Percentiles rank a stretch among this genome's conserved stretches.
These are phyloP conservation scores for Lasioglossum pauxillum DNA, from an alignment of 2,888 invertebrate genomes.

Conservation along the genomic window DNA sequence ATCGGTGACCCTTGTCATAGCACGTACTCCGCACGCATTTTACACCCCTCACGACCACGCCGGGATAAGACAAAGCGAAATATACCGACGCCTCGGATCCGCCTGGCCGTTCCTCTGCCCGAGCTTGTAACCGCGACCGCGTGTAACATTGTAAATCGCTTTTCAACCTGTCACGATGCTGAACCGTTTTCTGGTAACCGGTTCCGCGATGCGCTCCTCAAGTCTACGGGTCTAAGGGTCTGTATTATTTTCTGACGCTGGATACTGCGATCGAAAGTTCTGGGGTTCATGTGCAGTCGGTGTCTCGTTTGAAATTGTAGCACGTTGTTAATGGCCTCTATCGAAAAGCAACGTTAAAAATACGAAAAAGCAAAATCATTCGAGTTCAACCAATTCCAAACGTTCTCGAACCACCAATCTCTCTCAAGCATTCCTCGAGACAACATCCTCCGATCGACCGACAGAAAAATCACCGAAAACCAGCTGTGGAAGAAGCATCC, in stretches of 20 bases:
- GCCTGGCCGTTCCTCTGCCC: constrained; percentile 31
- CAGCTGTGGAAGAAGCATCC: constrained; percentile 26
- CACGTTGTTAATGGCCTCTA: too few species aligned
- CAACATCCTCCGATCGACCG: background rate
- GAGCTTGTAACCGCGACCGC: constrained; percentile 38
- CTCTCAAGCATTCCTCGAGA: background rate
- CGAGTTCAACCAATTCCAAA: background rate
- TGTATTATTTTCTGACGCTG: constrained; percentile 21
- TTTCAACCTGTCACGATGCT: constrained; percentile 10
- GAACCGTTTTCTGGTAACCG: constrained; percentile 42
- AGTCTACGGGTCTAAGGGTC: background rate
- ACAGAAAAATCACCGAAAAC: constrained; percentile 39
- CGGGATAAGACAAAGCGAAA: constrained; percentile 46
- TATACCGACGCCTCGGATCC: constrained; percentile 23
- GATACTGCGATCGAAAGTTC: background rate
- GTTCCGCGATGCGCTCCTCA: constrained; percentile 16
- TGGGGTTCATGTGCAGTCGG: too few species aligned
- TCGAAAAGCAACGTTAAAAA: too few species aligned
- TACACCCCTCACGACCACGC: constrained; percentile 39
- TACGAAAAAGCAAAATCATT: too few species aligned
- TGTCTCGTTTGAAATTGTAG: too few species aligned
- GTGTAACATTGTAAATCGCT: constrained; percentile 24
- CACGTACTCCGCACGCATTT: constrained; percentile 60
- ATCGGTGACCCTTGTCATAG: constrained; percentile 67
- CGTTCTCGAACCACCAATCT: background rate